phyloP scores from a whole-genome alignment of 2,113 vertebrate genomes.

The Accipiter virgatus region DNA sequence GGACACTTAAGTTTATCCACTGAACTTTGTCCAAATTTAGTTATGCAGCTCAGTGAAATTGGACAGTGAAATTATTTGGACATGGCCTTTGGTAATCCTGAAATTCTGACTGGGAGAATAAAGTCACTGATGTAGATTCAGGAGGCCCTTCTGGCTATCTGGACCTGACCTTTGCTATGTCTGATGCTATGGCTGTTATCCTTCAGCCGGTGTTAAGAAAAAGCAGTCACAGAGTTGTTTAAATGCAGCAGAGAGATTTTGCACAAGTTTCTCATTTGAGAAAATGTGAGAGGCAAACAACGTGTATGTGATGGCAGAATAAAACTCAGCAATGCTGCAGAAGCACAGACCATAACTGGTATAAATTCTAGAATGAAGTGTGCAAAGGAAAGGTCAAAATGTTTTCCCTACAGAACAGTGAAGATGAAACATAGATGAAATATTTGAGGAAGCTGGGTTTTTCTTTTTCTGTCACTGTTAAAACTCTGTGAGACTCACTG shows the following conservation, averaged over 20 bases:
- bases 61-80: background rate
- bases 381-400: constrained; percentile 15
- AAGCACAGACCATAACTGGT: background rate
- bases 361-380: background rate
- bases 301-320: background rate
- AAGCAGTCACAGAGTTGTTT: background rate
- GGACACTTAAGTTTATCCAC: background rate
- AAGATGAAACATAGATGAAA: background rate
- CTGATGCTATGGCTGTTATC: background rate
- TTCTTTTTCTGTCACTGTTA: background rate
- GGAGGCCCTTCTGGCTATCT: background rate
- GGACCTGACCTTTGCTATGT: background rate
- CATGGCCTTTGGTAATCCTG: background rate
- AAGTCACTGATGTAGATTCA: background rate
- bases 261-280: background rate
- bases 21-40: background rate
- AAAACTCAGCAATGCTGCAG: background rate
- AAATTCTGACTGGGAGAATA: constrained; percentile 6
- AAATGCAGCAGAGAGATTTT: background rate
- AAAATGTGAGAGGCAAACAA: background rate
- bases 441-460: background rate
- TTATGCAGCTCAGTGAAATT: background rate
- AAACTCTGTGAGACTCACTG: background rate
- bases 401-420: background rate
- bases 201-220: background rate